These are phyloP conservation scores for Petaurus breviceps DNA, from an alignment of 2,113 vertebrate species.

Conservation along the genomic window DNA sequence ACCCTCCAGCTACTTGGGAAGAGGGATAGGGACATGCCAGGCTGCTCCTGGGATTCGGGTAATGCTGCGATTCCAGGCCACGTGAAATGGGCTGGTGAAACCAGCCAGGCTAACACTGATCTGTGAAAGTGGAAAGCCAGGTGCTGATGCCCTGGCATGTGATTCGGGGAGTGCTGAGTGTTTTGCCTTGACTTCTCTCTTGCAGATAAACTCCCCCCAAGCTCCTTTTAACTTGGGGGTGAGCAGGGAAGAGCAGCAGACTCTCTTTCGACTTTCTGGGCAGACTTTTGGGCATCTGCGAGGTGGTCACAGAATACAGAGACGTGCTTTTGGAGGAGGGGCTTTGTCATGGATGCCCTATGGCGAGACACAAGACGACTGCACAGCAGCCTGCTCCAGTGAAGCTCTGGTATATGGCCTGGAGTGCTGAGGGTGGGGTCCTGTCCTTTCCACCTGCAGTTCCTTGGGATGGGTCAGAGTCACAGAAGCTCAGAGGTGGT, in stretches of 20 bases:
- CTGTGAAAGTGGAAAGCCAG: not conserved
- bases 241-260: too few species aligned
- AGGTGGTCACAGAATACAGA: not conserved
- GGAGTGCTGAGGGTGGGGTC: not conserved
- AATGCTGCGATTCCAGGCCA: too few species aligned
- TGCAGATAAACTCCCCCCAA: not conserved
- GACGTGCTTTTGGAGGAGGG: too few species aligned
- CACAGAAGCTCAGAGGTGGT: not conserved
- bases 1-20: not conserved
- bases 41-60: too few species aligned
- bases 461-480: not conserved
- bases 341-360: too few species aligned
- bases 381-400: too few species aligned
- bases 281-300: not conserved
- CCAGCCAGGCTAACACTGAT: accelerated
- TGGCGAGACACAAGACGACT: not conserved
- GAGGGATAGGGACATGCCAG: not conserved
- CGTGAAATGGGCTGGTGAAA: not conserved
- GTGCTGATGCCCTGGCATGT: too few species aligned
- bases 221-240: too few species aligned
- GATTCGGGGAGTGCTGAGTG: not conserved
- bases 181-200: not conserved
- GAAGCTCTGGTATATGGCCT: not conserved
- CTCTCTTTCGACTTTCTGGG: too few species aligned
- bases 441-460: not conserved